Evolutionary conservation across 2,888 invertebrate species (phyloP).

Genomic region (Dasypolia templi): DNA sequence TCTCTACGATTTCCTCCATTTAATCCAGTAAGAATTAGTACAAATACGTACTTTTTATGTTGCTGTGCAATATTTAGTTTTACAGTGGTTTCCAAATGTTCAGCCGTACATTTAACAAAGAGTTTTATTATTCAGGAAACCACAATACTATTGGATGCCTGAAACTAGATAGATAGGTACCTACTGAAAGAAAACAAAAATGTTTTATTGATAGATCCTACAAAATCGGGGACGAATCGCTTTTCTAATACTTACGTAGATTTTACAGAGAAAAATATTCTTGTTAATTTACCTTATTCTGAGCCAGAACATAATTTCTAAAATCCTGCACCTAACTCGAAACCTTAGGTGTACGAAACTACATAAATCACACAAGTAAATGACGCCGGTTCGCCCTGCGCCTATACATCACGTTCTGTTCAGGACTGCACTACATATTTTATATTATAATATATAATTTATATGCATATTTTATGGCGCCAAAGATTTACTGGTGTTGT

Average conservation of each 20-base stretch:
- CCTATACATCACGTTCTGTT: constrained; percentile 73
- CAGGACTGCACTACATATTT: constrained; percentile 69
- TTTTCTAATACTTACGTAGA: neutral
- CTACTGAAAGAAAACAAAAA: neutral
- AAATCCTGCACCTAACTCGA: constrained; percentile 32
- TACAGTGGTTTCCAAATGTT: neutral
- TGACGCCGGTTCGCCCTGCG: constrained; percentile 67
- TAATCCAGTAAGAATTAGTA: neutral
- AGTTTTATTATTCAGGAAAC: neutral
- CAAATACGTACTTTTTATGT: neutral
- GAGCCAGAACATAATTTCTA: constrained; percentile 34
- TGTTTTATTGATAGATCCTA: neutral
- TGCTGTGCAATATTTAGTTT: neutral
- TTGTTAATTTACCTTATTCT: neutral
- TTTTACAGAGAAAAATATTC: neutral
- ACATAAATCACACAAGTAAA: constrained; percentile 73
- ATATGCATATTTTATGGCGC: constrained; percentile 79
- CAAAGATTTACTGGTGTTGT: constrained; percentile 62
- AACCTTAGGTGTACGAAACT: constrained; percentile 49
- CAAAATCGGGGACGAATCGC: neutral
- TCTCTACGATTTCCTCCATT: neutral
- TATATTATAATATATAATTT: constrained; percentile 76
- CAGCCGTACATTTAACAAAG: neutral
- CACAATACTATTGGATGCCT: no score
- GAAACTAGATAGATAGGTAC: neutral